These are phyloP conservation scores for Panzeria rudis DNA, from an alignment of 2,888 invertebrate species.

Conservation along the genomic window DNA sequence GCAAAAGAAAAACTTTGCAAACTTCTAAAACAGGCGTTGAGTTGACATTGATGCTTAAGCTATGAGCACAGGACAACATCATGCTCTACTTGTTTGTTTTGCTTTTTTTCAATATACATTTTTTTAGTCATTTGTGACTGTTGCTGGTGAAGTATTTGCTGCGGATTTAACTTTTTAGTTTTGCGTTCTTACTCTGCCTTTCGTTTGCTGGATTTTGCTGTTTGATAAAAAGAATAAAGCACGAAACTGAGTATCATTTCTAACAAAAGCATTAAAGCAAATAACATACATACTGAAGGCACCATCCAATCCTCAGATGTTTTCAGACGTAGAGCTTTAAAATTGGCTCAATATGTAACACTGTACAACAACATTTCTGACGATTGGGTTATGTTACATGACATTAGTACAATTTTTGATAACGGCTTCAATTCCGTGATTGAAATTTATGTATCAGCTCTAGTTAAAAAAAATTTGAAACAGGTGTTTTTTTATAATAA, in stretches of 20 bases:
- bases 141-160: slow-evolving; percentile 58
- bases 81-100: slow-evolving; percentile 54
- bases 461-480: too few relatives aligned
- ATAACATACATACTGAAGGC: too few relatives aligned
- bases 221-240: slow-evolving; percentile 27
- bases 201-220: slow-evolving; percentile 17
- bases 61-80: slow-evolving; percentile 54
- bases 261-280: too few relatives aligned
- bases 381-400: too few relatives aligned
- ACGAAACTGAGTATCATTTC: neutral
- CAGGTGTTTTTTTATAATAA: too few relatives aligned
- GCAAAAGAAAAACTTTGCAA: slow-evolving; percentile 41
- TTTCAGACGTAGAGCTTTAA: too few relatives aligned
- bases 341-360: too few relatives aligned
- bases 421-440: too few relatives aligned
- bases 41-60: slow-evolving; percentile 68
- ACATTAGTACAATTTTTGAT: too few relatives aligned
- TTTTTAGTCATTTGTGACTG: slow-evolving; percentile 54
- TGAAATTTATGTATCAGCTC: too few relatives aligned
- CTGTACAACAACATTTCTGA: too few relatives aligned
- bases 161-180: slow-evolving; percentile 19
- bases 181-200: neutral
- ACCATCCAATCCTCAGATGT: too few relatives aligned
- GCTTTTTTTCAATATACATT: neutral
- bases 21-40: slow-evolving; percentile 65